Conservation (phyloP, 2,888 invertebrate genomes). For the Drosophila suboccidentalis region DNA sequence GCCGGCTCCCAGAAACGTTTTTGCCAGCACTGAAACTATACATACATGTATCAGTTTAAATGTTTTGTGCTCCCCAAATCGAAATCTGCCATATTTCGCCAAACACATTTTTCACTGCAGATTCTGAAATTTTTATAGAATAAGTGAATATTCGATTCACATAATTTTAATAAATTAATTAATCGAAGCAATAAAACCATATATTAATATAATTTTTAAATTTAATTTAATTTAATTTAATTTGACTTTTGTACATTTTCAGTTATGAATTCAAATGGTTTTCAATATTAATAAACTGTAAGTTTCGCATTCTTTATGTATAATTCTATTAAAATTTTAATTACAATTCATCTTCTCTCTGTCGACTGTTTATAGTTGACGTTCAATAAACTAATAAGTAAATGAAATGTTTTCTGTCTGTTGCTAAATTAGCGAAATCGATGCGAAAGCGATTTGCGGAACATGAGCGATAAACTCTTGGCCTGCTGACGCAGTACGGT, state of each 20-base stretch:
- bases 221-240: too few species aligned
- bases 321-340: too few species aligned
- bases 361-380: too few species aligned
- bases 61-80: neutral
- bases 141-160: neutral
- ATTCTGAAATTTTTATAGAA: neutral
- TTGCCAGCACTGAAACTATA: constrained; percentile 47
- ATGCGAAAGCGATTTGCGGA: constrained; percentile 32
- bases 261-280: too few species aligned
- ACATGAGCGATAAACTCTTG: constrained; percentile 26
- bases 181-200: too few species aligned
- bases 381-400: too few species aligned
- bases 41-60: constrained; percentile 17
- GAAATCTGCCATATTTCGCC: constrained; percentile 8
- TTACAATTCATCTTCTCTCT: too few species aligned
- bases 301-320: too few species aligned
- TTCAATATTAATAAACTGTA: too few species aligned
- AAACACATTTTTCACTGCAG: neutral
- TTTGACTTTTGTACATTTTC: too few species aligned
- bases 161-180: neutral
- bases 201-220: too few species aligned
- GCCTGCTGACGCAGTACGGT: constrained; percentile 27
- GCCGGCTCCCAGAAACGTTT: constrained; percentile 67
- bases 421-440: neutral
- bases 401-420: too few species aligned